Evolutionary conservation across 2,113 vertebrate species (phyloP).

Genomic region (Mesoclemmys tuberculata): DNA sequence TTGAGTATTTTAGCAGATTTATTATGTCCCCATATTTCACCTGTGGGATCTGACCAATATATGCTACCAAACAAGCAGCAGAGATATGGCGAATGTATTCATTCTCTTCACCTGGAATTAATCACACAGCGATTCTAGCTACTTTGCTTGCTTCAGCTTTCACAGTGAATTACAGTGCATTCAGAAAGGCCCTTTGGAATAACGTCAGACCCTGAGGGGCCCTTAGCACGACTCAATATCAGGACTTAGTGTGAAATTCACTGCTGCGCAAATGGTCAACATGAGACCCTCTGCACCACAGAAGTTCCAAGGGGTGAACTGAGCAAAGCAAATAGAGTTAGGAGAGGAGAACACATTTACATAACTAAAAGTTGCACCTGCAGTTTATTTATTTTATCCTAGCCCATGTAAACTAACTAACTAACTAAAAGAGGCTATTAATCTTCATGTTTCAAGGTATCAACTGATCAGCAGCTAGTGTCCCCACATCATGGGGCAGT

Average conservation of each 20-base stretch:
- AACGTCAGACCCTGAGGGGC: background rate
- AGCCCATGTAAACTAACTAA: too few species aligned
- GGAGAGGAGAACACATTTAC: conserved; percentile 25
- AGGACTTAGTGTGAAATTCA: conserved; percentile 6
- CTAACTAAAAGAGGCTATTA: conserved; percentile 53
- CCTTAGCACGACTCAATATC: accelerated
- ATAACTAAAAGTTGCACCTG: conserved; percentile 60
- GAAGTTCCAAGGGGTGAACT: background rate
- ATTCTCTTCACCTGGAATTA: background rate
- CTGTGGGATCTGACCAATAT: background rate
- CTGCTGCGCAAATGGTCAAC: background rate
- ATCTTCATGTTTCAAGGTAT: conserved; percentile 52
- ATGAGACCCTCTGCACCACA: conserved; percentile 4
- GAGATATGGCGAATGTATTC: background rate
- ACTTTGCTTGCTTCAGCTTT: background rate
- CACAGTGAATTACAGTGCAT: background rate
- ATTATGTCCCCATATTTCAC: background rate
- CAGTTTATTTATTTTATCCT: too few species aligned
- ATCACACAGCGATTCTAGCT: background rate
- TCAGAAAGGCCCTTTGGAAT: background rate
- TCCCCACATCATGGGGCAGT: background rate
- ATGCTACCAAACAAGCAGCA: background rate
- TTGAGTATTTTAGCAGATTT: background rate
- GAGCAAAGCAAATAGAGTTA: background rate
- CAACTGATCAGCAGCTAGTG: background rate